Conservation (phyloP, 2,888 invertebrate genomes). For the Acheta domesticus region DNA sequence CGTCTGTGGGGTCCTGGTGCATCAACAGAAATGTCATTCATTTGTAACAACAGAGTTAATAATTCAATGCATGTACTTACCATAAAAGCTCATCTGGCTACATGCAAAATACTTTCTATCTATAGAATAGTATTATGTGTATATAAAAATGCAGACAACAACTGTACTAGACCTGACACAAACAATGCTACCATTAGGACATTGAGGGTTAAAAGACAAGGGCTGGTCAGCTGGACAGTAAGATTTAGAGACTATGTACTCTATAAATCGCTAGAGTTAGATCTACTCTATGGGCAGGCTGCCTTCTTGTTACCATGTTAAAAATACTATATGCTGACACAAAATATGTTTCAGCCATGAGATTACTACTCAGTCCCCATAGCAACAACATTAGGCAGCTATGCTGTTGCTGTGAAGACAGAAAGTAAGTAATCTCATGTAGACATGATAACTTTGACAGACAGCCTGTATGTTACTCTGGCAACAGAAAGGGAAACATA, state of each 20-base stretch:
- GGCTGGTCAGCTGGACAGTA: slow-evolving; percentile 25
- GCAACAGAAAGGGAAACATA: slow-evolving; percentile 23
- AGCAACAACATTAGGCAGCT: slow-evolving; percentile 31
- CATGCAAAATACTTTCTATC: slow-evolving; percentile 19
- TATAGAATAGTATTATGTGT: slow-evolving; percentile 24
- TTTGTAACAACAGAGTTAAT: slow-evolving; percentile 21
- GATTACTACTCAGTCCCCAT: slow-evolving; percentile 23
- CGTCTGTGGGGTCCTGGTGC: slow-evolving; percentile 29
- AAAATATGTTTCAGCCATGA: slow-evolving; percentile 21
- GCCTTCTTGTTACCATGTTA: slow-evolving; percentile 3
- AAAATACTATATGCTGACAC: slow-evolving; percentile 12
- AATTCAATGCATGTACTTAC: slow-evolving; percentile 20
- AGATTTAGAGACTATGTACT: slow-evolving; percentile 18
- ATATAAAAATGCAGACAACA: slow-evolving; percentile 33
- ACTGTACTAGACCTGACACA: slow-evolving; percentile 31
- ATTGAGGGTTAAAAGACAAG: slow-evolving; percentile 28
- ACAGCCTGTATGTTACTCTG: slow-evolving; percentile 26
- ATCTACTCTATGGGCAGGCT: slow-evolving; percentile 18
- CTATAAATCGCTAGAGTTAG: slow-evolving; percentile 27
- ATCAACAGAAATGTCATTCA: slow-evolving; percentile 38
- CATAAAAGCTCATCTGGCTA: not conserved
- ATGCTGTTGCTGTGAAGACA: slow-evolving; percentile 25
- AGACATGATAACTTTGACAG: not conserved
- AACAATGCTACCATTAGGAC: slow-evolving; percentile 27
- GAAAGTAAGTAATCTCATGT: slow-evolving; percentile 22